Base-by-base conservation (phyloP, 92 coral and sea anemone species). In the Virgularia gustaviana region DNA sequence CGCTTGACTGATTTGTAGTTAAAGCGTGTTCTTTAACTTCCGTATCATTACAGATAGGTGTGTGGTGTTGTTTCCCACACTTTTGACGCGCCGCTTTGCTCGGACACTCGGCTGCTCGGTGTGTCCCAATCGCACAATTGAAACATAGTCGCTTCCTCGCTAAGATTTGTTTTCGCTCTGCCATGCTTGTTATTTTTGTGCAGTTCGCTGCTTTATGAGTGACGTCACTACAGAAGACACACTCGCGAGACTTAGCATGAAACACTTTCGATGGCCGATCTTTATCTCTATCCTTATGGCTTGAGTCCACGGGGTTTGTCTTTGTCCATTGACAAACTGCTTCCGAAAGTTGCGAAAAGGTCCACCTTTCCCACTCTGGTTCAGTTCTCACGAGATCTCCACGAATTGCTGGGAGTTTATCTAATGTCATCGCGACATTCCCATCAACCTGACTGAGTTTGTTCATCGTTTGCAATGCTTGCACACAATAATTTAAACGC, bases 61-160 rank as follows among this genome's bases (percentile, higher is more conserved):
- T 79, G 70, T 79, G 88, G 49, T 81, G 81, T 55, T 61, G 72
- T 39, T 33, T 70, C 15, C 34, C 81, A 47, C 88, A 84, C 24
- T 18, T 49, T 65, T 80, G 80, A 44, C 79, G 79, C 31, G 78
- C n/a, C n/a, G n/a, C n/a, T n/a, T n/a, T n/a, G 60, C 81, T 65
- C 35, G 76, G 71, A 60, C 84, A 84, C 15, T 36, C 70, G 39
- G 59, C 44, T 25, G 78, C 75, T 6, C 61, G 60, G 64, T 72
- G 83, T 9, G 35, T 85, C 9, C 83, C 76, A 2, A 78, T 74
- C 24, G 76, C 66, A 71, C 87, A 78, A 76, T 86, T 86, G 23
- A 86, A 86, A 60, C 87, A 87, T 35, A 86, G n/a, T n/a, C n/a
- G n/a, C n/a, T n/a, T n/a, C n/a, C n/a, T n/a, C n/a, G n/a, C n/a